Evolutionary conservation across 2,113 vertebrate genomes (phyloP).

Genomic region (Benitochromis conjunctus): DNA sequence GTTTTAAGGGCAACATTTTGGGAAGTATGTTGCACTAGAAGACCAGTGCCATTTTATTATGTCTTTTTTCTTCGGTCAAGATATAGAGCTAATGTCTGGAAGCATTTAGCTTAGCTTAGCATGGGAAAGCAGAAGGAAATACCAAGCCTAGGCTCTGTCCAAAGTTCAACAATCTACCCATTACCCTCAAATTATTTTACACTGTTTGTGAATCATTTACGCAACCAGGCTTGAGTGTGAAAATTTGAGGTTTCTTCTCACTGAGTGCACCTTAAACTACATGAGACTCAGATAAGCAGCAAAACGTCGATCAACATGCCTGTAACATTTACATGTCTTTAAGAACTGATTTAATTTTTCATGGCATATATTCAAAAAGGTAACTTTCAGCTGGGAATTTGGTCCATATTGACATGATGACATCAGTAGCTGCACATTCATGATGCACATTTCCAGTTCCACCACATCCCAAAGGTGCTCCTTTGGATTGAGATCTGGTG

Average conservation of each 20-base stretch:
- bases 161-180: background rate
- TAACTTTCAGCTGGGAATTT: background rate
- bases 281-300: background rate
- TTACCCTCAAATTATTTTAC: background rate
- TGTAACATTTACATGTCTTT: background rate
- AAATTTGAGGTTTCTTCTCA: background rate
- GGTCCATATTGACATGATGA: background rate
- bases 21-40: background rate
- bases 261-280: background rate
- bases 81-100: background rate
- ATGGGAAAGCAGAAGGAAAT: background rate
- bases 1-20: background rate
- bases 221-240: background rate
- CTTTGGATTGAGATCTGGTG: background rate
- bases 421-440: background rate
- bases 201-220: background rate
- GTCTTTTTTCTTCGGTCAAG: background rate
- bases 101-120: background rate
- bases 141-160: background rate
- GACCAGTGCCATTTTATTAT: background rate
- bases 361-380: background rate
- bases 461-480: background rate
- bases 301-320: background rate
- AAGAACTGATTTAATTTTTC: background rate
- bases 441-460: background rate